Conservation (phyloP, 2,797 vertebrate species). For the Argentina silus region DNA sequence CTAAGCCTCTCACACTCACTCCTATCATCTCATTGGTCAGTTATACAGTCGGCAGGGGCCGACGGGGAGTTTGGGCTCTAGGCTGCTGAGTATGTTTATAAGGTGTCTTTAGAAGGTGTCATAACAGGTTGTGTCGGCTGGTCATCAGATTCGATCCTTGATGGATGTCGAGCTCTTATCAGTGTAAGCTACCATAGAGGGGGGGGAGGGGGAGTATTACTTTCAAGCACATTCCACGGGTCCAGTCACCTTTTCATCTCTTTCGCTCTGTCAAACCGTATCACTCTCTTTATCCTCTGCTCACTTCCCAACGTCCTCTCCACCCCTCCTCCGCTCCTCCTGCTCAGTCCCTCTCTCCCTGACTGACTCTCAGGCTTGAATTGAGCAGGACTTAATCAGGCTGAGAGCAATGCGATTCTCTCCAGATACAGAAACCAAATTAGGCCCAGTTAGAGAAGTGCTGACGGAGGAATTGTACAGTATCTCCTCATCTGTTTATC, state of each 20-base stretch:
- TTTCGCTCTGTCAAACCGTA: conserved; percentile 38
- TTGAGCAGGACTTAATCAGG: conserved; percentile 52
- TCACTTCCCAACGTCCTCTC: not conserved
- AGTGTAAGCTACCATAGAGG: conserved; percentile 12
- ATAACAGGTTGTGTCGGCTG: not conserved
- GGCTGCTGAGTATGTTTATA: no score
- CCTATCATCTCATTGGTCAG: conserved; percentile 16
- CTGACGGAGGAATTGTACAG: conserved; percentile 58
- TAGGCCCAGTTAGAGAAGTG: conserved; percentile 57
- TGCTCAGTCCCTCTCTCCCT: not conserved
- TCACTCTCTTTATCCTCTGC: conserved; percentile 26
- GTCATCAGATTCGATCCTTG: conserved; percentile 1
- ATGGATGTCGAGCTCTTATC: conserved; percentile 18
- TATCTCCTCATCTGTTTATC: conserved; percentile 67
- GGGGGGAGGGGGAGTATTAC: conserved; percentile 12
- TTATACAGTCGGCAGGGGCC: no score
- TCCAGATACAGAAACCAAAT: conserved; percentile 60
- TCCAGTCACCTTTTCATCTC: conserved; percentile 37
- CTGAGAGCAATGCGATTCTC: conserved; percentile 50
- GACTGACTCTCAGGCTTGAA: conserved; percentile 1
- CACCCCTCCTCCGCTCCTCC: conserved; percentile 19
- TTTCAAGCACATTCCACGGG: conserved; percentile 26
- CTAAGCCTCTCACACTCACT: not conserved
- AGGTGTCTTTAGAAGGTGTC: no score
- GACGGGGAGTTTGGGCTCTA: no score